A percentile compares a stretch with the other conserved stretches of the same genome.
These are phyloP conservation scores for Cactoblastis cactorum DNA, from an alignment of 2,888 invertebrate genomes.

Conservation along the genomic window DNA sequence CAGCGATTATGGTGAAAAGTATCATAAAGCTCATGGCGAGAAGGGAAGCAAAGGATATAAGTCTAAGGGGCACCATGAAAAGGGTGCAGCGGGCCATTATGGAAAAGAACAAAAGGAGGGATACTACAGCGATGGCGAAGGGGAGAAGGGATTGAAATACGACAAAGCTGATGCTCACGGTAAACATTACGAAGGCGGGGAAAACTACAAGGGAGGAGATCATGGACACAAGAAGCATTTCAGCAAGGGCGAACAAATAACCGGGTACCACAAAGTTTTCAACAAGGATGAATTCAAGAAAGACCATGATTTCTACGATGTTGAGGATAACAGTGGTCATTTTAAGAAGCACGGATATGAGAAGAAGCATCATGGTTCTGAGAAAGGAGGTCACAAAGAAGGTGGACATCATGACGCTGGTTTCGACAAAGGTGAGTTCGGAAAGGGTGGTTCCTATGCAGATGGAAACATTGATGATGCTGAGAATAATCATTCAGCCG, in stretches of 20 bases:
- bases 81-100: conserved; percentile 78
- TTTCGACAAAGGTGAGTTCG: conserved; percentile 70
- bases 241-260: conserved; percentile 84
- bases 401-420: conserved; percentile 77
- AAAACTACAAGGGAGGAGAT: conserved; percentile 77
- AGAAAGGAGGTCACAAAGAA: conserved; percentile 77
- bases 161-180: conserved; percentile 77
- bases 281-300: conserved; percentile 89
- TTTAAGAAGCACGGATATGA: conserved; percentile 81
- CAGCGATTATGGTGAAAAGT: conserved; percentile 65
- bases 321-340: conserved; percentile 82
- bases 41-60: conserved; percentile 79
- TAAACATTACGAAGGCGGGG: conserved; percentile 72
- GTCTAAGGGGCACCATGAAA: conserved; percentile 72
- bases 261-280: conserved; percentile 86
- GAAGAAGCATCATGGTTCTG: conserved; percentile 74
- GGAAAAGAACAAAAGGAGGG: conserved; percentile 76
- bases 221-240: conserved; percentile 80
- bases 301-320: conserved; percentile 87
- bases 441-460: conserved; percentile 78
- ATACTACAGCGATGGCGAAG: conserved; percentile 72
- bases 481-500: conserved; percentile 76
- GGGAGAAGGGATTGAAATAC: conserved; percentile 74
- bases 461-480: conserved; percentile 77
- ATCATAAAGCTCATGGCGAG: conserved; percentile 74